These are phyloP conservation scores for Tiliqua scincoides DNA, from an alignment of 2,113 vertebrate species.

Conservation along the genomic window DNA sequence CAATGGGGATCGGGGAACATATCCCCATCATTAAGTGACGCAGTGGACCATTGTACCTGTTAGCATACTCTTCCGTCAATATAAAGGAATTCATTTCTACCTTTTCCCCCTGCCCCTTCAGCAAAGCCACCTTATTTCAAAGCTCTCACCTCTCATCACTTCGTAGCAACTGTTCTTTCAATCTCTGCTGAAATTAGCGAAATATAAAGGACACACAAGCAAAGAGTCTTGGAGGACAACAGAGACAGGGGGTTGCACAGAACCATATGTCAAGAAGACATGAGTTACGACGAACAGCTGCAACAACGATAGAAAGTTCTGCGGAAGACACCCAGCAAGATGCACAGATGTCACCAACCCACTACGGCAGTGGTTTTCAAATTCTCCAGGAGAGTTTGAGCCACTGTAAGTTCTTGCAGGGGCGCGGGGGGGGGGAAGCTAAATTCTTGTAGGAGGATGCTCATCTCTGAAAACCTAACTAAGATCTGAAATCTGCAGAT, in stretches of 20 bases:
- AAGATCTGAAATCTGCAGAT: neutral
- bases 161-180: slow-evolving; percentile 17
- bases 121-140: neutral
- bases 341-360: slow-evolving; percentile 37
- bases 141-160: rapidly evolving
- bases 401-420: too few relatives aligned
- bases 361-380: too few relatives aligned
- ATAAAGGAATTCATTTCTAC: neutral
- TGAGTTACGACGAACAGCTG: slow-evolving; percentile 47
- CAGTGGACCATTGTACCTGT: too few relatives aligned
- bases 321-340: slow-evolving; percentile 31
- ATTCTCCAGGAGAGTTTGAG: too few relatives aligned
- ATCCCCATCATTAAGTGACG: too few relatives aligned
- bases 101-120: neutral
- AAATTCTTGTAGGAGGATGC: neutral
- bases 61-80: neutral
- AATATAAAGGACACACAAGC: slow-evolving; percentile 26
- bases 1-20: too few relatives aligned
- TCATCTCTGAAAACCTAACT: neutral
- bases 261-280: slow-evolving; percentile 46
- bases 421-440: too few relatives aligned
- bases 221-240: slow-evolving; percentile 30
- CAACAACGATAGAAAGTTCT: slow-evolving; percentile 27
- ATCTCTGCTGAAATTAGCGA: slow-evolving; percentile 41
- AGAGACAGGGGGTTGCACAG: slow-evolving; percentile 35